Percentiles rank a stretch among this genome's conserved stretches.
Conservation (phyloP, 2,888 invertebrate genomes). For the Drosophila neotestacea region DNA sequence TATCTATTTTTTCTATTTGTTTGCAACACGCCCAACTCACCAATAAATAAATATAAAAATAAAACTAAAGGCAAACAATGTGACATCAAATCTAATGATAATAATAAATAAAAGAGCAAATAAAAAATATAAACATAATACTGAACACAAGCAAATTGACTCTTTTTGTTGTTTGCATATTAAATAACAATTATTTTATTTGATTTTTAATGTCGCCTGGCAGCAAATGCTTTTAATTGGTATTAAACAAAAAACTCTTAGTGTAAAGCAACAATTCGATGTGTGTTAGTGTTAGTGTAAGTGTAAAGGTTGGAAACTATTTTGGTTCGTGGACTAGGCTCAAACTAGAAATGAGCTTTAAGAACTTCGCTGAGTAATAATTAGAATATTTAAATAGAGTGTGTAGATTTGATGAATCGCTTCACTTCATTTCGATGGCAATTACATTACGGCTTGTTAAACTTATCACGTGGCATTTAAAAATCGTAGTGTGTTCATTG, state of each 20-base stretch:
- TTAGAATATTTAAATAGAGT: slow-evolving; percentile 9
- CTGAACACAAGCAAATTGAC: slow-evolving; percentile 80
- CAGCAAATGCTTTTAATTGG: slow-evolving; percentile 19
- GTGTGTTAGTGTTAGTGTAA: slow-evolving; percentile 1
- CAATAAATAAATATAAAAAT: slow-evolving; percentile 30
- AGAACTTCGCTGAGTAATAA: slow-evolving; percentile 2
- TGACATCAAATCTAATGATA: slow-evolving; percentile 24
- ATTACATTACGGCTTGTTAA: slow-evolving; percentile 1
- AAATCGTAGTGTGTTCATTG: slow-evolving; percentile 45
- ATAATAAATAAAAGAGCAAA: slow-evolving; percentile 17
- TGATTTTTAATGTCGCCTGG: slow-evolving; percentile 13
- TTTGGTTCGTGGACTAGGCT: slow-evolving; percentile 38
- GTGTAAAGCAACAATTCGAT: slow-evolving; percentile 14
- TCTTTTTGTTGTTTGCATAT: slow-evolving; percentile 18
- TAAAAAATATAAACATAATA: slow-evolving; percentile 69
- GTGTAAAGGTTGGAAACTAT: slow-evolving; percentile 8
- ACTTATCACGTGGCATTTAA: slow-evolving; percentile 33
- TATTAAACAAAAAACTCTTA: slow-evolving; percentile 24
- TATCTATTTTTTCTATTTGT: slow-evolving; percentile 15
- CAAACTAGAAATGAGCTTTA: slow-evolving; percentile 39
- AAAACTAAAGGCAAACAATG: slow-evolving; percentile 40
- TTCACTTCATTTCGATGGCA: slow-evolving; percentile 13
- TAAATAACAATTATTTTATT: slow-evolving; percentile 30
- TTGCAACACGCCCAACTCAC: slow-evolving; percentile 56
- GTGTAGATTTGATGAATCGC: slow-evolving; percentile 20